Conservation (phyloP, 2,888 invertebrate species). For the Neoscelio sp. region DNA sequence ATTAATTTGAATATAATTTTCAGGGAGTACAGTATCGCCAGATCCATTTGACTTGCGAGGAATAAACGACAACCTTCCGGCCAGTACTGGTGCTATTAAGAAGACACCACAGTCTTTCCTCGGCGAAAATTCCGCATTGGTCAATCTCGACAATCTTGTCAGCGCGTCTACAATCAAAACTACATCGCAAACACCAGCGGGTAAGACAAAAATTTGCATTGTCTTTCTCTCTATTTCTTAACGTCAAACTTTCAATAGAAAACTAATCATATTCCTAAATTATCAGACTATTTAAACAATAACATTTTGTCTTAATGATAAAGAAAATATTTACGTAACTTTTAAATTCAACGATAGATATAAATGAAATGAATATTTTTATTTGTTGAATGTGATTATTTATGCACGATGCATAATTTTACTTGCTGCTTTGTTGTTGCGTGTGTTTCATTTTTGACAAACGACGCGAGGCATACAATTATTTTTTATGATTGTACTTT, state of each 20-base stretch:
- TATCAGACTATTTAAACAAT: no score
- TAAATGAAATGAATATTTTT: no score
- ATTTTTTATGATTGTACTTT: slow-evolving; percentile 22
- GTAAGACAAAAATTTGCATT: slow-evolving; percentile 78
- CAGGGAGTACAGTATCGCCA: slow-evolving; percentile 82
- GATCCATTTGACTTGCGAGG: slow-evolving; percentile 90
- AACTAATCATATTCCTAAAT: no score
- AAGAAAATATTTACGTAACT: no score
- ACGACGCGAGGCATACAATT: background rate
- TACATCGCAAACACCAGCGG: slow-evolving; percentile 83
- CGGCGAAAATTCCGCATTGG: slow-evolving; percentile 97
- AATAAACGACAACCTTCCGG: slow-evolving; percentile 85
- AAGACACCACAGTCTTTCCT: slow-evolving; percentile 98
- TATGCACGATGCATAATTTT: background rate
- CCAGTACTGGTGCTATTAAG: slow-evolving; percentile 86
- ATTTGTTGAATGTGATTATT: no score
- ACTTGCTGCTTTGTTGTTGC: background rate
- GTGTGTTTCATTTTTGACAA: background rate
- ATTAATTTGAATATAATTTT: no score
- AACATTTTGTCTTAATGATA: no score
- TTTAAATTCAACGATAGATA: no score
- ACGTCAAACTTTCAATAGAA: no score
- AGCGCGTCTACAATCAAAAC: slow-evolving; percentile 84
- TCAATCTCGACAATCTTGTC: slow-evolving; percentile 98
- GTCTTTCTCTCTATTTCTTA: slow-evolving; percentile 4